These are phyloP conservation scores for Abramis brama DNA, from an alignment of 2,113 vertebrate genomes.

Conservation along the genomic window DNA sequence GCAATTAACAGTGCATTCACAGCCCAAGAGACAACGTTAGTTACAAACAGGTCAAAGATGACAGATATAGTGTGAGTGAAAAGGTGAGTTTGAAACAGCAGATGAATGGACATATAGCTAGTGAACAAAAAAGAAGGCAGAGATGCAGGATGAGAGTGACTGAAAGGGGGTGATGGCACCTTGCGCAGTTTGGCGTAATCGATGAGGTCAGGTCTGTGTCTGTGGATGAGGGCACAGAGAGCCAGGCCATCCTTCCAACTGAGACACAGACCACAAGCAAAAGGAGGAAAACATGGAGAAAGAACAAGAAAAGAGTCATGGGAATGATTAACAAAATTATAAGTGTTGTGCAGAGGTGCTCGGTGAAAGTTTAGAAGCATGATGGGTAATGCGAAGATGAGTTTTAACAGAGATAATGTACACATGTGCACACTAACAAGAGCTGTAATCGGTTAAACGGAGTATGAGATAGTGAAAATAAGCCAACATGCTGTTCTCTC, in stretches of 20 bases:
- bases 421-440: background rate
- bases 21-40: conserved; percentile 7
- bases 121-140: background rate
- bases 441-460: background rate
- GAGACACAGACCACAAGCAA: conserved; percentile 16
- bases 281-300: conserved; percentile 1
- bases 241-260: conserved; percentile 87
- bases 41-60: background rate
- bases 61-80: background rate
- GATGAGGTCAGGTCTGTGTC: conserved; percentile 83
- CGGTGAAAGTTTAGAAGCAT: background rate
- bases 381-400: background rate
- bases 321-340: background rate
- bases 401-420: background rate
- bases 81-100: background rate
- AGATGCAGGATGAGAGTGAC: background rate
- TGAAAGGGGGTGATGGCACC: conserved; percentile 61
- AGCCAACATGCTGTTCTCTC: background rate
- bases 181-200: conserved; percentile 84
- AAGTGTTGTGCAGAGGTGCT: background rate
- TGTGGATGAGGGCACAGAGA: conserved; percentile 83
- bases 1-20: background rate
- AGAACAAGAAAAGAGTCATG: conserved; percentile 8
- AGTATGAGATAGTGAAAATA: background rate
- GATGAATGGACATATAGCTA: background rate